Evolutionary conservation across 2,797 vertebrate species (phyloP).

Genomic region (Tragelaphus oryx): DNA sequence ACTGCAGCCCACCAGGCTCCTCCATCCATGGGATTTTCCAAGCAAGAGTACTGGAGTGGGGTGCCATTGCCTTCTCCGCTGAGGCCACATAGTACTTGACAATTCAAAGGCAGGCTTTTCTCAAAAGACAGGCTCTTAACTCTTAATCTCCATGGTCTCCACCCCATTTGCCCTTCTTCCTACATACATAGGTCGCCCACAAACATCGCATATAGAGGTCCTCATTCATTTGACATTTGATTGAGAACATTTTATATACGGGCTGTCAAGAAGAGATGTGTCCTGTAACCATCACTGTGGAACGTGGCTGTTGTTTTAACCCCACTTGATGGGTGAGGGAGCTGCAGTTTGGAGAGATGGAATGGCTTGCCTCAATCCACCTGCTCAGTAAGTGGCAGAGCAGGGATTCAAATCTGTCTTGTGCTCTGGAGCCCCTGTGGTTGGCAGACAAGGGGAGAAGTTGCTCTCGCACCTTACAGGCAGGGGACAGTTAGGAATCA

Average conservation of each 20-base stretch:
- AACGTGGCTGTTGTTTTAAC: not conserved
- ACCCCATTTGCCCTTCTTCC: not conserved
- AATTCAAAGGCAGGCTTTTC: not conserved
- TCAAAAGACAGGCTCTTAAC: not conserved
- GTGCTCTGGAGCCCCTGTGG: not conserved
- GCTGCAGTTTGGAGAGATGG: not conserved
- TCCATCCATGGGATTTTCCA: too few relatives aligned
- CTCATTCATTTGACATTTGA: not conserved
- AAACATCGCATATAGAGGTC: not conserved
- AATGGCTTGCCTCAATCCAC: not conserved
- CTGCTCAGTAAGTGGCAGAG: not conserved
- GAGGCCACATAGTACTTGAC: not conserved
- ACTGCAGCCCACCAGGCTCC: too few relatives aligned
- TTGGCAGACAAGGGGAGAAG: not conserved
- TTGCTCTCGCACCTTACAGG: not conserved
- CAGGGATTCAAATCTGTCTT: not conserved
- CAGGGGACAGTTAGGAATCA: not conserved
- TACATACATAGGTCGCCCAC: not conserved
- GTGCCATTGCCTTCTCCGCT: too few relatives aligned
- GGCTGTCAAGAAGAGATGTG: not conserved
- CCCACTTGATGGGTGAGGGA: not conserved
- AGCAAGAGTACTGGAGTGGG: too few relatives aligned
- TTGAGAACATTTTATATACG: not conserved
- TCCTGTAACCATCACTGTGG: not conserved
- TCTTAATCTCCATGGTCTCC: not conserved